phyloP scores from a whole-genome alignment of 2,797 vertebrate species.

The Betta splendens region DNA sequence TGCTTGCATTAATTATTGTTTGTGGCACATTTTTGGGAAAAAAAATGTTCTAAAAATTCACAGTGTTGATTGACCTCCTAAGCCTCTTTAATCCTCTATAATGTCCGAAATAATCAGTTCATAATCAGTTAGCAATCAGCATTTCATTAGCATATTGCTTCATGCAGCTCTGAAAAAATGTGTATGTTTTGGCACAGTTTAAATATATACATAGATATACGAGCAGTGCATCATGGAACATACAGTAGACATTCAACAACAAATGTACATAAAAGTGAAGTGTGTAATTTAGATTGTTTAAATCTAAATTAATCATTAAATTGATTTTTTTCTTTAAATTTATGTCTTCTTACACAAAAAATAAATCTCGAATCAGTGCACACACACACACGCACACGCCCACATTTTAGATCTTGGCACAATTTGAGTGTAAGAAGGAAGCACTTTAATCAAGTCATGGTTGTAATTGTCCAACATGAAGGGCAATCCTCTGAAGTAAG shows the following conservation, averaged over 20 bases:
- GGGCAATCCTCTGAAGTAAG: constrained; percentile 54
- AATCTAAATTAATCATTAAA: no score
- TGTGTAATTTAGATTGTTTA: constrained; percentile 10
- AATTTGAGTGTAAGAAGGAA: constrained; percentile 74
- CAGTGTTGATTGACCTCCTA: constrained; percentile 67
- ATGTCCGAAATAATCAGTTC: constrained; percentile 35
- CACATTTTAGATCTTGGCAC: constrained; percentile 67
- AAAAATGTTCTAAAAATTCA: constrained; percentile 61
- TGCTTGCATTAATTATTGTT: constrained; percentile 28
- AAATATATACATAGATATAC: constrained; percentile 65
- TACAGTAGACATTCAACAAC: constrained; percentile 48
- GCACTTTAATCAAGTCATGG: constrained; percentile 72
- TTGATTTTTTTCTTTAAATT: constrained; percentile 19
- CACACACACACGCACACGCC: constrained; percentile 13
- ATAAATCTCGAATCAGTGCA: constrained; percentile 22
- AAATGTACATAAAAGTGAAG: constrained; percentile 3
- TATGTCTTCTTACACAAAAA: constrained; percentile 25
- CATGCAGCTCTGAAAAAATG: constrained; percentile 76
- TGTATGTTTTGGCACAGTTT: constrained; percentile 76
- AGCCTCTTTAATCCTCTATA: constrained; percentile 25
- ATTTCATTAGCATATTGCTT: constrained; percentile 69
- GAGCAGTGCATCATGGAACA: constrained; percentile 68
- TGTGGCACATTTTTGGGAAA: constrained; percentile 49
- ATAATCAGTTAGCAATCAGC: constrained; percentile 15
- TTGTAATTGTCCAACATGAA: constrained; percentile 46